Conservation (phyloP, 2,888 invertebrate genomes). For the Ommatoiulus sabulosus region DNA sequence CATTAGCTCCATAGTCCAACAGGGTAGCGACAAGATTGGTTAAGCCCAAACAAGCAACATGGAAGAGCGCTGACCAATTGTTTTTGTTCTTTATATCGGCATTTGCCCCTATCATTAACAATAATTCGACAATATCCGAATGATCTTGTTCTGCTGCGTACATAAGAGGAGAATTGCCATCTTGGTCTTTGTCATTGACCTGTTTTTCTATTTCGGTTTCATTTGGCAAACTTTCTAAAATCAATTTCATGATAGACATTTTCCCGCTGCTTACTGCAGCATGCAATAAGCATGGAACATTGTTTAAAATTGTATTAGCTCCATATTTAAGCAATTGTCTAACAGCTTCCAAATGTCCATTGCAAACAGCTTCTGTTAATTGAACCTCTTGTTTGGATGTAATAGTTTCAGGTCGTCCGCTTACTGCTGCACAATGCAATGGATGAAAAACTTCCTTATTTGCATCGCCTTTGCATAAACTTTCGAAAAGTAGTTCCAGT, state of each 20-base stretch:
- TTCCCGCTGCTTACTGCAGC: not conserved
- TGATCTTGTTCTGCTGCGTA: not conserved
- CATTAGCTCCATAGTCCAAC: conserved; percentile 76
- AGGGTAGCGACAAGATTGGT: conserved; percentile 75
- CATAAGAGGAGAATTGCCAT: not conserved
- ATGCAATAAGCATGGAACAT: not conserved
- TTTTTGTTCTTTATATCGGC: conserved; percentile 69
- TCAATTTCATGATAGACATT: not conserved
- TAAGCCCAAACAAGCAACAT: conserved; percentile 77
- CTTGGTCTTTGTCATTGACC: not conserved
- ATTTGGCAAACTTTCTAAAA: not conserved
- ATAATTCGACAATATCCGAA: not conserved
- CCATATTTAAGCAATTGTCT: not conserved
- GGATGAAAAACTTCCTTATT: not conserved
- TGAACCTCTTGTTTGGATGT: not conserved
- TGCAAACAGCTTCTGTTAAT: not conserved
- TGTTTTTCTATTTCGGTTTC: not conserved
- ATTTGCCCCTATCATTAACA: conserved; percentile 69
- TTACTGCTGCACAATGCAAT: not conserved
- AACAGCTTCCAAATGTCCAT: not conserved
- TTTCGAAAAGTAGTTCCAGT: not conserved
- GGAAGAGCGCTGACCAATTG: conserved; percentile 52
- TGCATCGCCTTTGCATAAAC: not conserved
- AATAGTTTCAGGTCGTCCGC: not conserved
- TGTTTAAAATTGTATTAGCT: not conserved